These are phyloP conservation scores for Acanthiza pusilla DNA, from an alignment of 2,797 vertebrate species.

Conservation along the genomic window DNA sequence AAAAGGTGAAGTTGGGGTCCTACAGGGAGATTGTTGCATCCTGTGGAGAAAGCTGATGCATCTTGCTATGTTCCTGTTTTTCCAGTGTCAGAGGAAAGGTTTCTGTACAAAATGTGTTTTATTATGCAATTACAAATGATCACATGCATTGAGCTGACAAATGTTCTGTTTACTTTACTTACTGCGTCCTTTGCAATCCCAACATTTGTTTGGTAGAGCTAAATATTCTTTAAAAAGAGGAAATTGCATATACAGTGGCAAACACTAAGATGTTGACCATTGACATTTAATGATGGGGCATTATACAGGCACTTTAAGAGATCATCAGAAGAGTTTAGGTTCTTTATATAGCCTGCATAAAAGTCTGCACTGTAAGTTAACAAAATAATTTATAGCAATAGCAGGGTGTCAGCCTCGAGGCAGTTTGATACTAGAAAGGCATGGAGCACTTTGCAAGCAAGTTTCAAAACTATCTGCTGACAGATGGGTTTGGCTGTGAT, in stretches of 20 bases:
- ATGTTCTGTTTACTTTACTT: not conserved
- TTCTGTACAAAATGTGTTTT: not conserved
- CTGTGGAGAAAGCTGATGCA: not conserved
- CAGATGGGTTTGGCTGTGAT: not conserved
- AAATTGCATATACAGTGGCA: not conserved
- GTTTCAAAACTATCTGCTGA: slow-evolving; percentile 47
- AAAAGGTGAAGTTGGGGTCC: not conserved
- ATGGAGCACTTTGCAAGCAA: not conserved
- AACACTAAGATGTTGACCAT: not conserved
- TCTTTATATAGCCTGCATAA: not conserved
- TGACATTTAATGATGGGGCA: not conserved
- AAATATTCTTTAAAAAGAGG: not conserved
- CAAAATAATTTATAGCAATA: not conserved
- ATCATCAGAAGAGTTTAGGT: not conserved
- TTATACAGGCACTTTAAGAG: not conserved
- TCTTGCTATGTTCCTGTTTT: not conserved
- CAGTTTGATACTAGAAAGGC: not conserved
- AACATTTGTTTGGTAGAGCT: not conserved
- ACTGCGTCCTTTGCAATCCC: not conserved
- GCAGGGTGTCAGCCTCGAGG: not conserved
- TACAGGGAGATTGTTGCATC: not conserved
- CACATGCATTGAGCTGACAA: not conserved
- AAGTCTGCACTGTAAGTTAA: not conserved
- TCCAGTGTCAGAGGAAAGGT: not conserved
- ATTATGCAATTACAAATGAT: not conserved